Percentiles rank a stretch among this genome's conserved stretches.
Conservation (phyloP, 2,113 vertebrate genomes). For the Myotis brandtii region DNA sequence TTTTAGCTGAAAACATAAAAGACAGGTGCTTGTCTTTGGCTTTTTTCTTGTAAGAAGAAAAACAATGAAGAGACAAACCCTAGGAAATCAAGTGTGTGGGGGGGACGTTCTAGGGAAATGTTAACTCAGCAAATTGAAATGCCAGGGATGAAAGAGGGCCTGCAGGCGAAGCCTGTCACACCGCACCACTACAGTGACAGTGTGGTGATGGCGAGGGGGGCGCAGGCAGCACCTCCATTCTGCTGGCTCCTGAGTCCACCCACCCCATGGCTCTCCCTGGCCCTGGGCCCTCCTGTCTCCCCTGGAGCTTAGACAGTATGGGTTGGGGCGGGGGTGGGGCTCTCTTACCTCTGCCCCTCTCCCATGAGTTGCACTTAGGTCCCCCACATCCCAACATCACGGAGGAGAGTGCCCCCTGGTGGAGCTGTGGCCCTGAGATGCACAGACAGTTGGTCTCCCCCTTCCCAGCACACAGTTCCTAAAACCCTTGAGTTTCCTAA, state of each 20-base stretch:
- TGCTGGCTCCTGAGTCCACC: background rate
- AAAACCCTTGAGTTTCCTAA: background rate
- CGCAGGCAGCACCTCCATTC: background rate
- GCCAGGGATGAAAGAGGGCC: background rate
- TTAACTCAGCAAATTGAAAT: constrained; percentile 53
- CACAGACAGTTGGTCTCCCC: background rate
- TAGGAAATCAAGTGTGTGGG: constrained; percentile 41
- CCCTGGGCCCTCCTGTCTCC: too few relatives aligned
- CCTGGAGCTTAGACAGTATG: background rate
- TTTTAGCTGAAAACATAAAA: constrained; percentile 44
- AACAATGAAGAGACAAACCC: constrained; percentile 70
- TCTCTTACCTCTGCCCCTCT: background rate
- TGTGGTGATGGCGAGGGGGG: background rate
- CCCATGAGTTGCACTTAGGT: background rate
- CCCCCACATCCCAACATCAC: background rate
- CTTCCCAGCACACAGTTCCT: background rate
- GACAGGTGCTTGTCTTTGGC: constrained; percentile 67
- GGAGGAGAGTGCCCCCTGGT: background rate
- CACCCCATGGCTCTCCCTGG: rapidly evolving
- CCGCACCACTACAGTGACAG: background rate
- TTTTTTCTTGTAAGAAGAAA: constrained; percentile 72
- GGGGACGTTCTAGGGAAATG: constrained; percentile 1
- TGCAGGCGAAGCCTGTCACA: background rate
- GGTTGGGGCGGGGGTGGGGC: too few relatives aligned
- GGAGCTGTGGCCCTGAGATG: background rate